Evolutionary conservation across 2,888 invertebrate genomes (phyloP), one percentile per base, ranked within the genome.

Genomic region (Leucoptera coffeella): DNA sequence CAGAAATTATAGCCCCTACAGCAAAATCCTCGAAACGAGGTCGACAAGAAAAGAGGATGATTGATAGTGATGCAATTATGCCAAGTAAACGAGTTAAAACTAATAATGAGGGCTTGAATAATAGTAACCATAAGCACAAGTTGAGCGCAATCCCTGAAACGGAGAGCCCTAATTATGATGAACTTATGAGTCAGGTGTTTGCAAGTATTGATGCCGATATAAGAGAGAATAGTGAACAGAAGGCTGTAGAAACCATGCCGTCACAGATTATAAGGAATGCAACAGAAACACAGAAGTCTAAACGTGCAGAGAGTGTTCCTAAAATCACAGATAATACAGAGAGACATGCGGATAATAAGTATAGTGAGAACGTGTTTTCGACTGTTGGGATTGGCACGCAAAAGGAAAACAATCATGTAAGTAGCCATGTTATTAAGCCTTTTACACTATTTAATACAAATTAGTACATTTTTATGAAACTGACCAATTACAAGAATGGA

Each of bases 121-220:
- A n/a, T n/a, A n/a, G n/a, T n/a, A n/a, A n/a, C n/a, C n/a, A n/a
- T n/a, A n/a, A n/a, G n/a, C n/a, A n/a, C n/a, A n/a, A n/a, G n/a
- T n/a, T n/a, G n/a, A n/a, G n/a, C n/a, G n/a, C n/a, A n/a, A n/a
- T n/a, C n/a, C n/a, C n/a, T 9, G 40, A 38, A 30, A 35, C 39
- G 27, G 47, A 55, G 15, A 61, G 50, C 45, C 58, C 50, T 17
- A 58, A 50, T 32, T 65, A 65, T 42, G 62, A 69, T 39, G 40
- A 40, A 14, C 40, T 64, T 14, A 59, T 65, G 47, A 47, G 47
- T 11, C 49, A 57, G 40, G 62, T 59, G 6, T 64, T 64, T 45
- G 61, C 59, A 21, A 59, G 42, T 31, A 65, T 64, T 41, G 59
- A 67, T 42, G 54, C 55, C 19, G 65, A 67, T 31, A 57, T 64